phyloP scores from a whole-genome alignment of 1,140 invertebrate genomes.

The Drosophila albomicans region DNA sequence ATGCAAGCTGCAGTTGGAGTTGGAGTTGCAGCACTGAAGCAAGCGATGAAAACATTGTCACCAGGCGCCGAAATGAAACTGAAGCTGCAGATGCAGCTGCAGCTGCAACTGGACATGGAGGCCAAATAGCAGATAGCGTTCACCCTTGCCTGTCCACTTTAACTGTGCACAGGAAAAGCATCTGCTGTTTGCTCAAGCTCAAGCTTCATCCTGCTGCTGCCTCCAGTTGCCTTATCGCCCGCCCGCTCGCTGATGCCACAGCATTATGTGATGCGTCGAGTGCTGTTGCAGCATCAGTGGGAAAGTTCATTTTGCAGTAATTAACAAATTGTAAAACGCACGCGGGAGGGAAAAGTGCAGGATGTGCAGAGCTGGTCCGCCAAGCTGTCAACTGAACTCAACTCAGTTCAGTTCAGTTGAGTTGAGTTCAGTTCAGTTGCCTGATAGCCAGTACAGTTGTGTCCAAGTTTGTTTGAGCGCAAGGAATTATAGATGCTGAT shows the following conservation, averaged over 20 bases:
- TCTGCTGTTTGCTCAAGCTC: conserved; percentile 63
- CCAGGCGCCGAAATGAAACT: conserved; percentile 16
- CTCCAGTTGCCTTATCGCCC: background rate
- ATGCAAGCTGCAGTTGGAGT: conserved; percentile 1
- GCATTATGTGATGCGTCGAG: background rate
- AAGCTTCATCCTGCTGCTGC: conserved; percentile 7
- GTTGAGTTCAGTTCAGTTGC: conserved; percentile 12
- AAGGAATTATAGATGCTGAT: conserved; percentile 79
- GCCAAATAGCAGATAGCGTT: background rate
- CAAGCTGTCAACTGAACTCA: conserved; percentile 38
- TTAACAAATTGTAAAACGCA: conserved; percentile 81
- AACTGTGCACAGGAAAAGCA: conserved; percentile 57
- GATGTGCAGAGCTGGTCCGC: conserved; percentile 16
- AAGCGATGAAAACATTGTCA: conserved; percentile 70
- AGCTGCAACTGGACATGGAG: conserved; percentile 8
- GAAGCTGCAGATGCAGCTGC: background rate
- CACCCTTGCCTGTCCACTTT: conserved; percentile 21
- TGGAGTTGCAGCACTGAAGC: conserved; percentile 9
- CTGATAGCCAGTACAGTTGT: conserved; percentile 51
- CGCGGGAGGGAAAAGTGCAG: conserved; percentile 21
- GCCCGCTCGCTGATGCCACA: background rate
- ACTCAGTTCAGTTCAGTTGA: conserved; percentile 21
- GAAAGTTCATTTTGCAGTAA: conserved; percentile 81
- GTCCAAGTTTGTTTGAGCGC: conserved; percentile 73
- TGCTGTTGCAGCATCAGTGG: conserved; percentile 24